These are phyloP conservation scores for Pristionchus exspectatus DNA, from an alignment of 2,888 invertebrate species.

Conservation along the genomic window DNA sequence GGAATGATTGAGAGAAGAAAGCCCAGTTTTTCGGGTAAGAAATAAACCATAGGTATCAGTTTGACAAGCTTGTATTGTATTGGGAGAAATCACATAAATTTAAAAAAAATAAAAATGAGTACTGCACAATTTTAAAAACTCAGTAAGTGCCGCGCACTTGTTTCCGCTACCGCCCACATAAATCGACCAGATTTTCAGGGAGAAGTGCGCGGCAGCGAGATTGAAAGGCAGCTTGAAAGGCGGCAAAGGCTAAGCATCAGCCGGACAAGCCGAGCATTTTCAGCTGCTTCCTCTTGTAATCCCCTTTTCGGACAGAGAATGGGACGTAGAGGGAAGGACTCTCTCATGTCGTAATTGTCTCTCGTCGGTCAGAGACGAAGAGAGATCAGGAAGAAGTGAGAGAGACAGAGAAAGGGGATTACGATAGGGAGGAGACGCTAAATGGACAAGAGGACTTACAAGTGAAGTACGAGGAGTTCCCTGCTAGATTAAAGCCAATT, in stretches of 20 bases:
- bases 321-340: neutral
- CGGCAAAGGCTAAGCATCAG: neutral
- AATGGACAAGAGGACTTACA: constrained; percentile 21
- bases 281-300: constrained; percentile 32
- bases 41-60: too few species aligned
- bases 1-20: neutral
- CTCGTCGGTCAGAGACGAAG: neutral
- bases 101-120: too few species aligned
- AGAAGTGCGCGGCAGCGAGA: neutral
- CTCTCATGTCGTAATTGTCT: neutral
- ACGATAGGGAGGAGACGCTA: neutral
- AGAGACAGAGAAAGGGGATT: constrained; percentile 18
- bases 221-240: neutral
- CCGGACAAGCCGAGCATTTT: neutral
- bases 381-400: neutral
- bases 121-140: too few species aligned
- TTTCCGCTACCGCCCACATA: too few species aligned
- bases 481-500: neutral
- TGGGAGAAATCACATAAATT: too few species aligned
- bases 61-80: too few species aligned
- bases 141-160: too few species aligned
- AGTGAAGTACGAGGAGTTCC: neutral
- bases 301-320: constrained; percentile 28
- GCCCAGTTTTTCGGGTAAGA: too few species aligned
- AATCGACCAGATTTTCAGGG: too few species aligned